Base-by-base conservation (phyloP, 2,888 invertebrate genomes). In the Thera britannica region DNA sequence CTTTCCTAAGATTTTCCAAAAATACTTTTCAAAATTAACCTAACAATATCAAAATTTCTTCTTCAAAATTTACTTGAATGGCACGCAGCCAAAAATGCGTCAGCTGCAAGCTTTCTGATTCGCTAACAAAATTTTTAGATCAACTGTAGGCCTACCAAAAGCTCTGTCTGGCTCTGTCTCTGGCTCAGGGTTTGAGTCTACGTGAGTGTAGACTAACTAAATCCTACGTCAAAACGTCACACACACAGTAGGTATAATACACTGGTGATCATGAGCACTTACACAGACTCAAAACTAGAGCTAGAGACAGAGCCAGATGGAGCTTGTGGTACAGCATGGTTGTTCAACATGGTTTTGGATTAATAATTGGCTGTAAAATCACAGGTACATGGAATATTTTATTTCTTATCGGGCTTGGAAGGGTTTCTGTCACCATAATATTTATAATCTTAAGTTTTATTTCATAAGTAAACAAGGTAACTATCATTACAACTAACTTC, bases 361-460 rank as follows among this genome's bases (percentile, higher is more conserved):
- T 63, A 72, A 67, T 62, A 61, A 72, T 76, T 75, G 70, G 74
- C 72, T 72, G 66, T 68, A 70, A 70, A 64, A 70, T 68, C 48
- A 11, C 48, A 67, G 65, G 46, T 55, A 9, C 48, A 67, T 69
- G 46, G 41, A 68, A 68, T 61, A 44, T 57, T 61, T 51, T 58
- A 59, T 65, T 55, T 62, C 61, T 35, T 65, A 46, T 51, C 54
- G 67, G 72, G 72, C 38, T 69, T 68, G 68, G 70, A 72, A 72
- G 66, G 70, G 72, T 69, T 69, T 73, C 23, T 23, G 23, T 23
- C 67, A 64, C 60, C 67, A 65, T 66, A 70, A 65, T 41, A n/a
- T 72, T 67, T 73, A 55, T 62, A 57, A 52, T 67, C 61, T 67
- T 58, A 69, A 73, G 75, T 73, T 55, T 52, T 57, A 56, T 57